These are phyloP conservation scores for Smutsia gigantea DNA, from an alignment of 2,797 vertebrate species.

Conservation along the genomic window DNA sequence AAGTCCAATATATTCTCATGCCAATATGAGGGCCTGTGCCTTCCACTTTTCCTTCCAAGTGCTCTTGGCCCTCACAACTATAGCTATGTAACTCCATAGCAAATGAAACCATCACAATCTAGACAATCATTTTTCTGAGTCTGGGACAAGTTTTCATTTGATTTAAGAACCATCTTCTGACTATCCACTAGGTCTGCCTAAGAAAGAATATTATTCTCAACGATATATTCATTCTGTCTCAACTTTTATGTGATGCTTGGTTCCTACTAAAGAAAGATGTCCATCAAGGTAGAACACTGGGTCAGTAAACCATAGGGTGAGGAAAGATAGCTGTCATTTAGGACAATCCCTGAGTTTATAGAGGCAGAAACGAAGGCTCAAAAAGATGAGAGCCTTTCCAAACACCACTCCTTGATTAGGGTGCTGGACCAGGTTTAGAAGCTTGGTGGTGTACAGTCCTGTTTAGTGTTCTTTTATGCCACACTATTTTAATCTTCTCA, in stretches of 20 bases:
- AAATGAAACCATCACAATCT: constrained; percentile 7
- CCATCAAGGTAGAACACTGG: not conserved
- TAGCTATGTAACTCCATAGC: not conserved
- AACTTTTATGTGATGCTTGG: not conserved
- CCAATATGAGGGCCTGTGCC: not conserved
- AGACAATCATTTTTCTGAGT: not conserved
- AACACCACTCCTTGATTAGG: not conserved
- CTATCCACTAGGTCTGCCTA: not conserved
- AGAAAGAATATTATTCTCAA: constrained; percentile 30
- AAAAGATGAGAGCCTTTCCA: constrained; percentile 1
- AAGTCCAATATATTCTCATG: constrained; percentile 38
- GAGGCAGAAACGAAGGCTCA: not conserved
- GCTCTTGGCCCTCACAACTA: not conserved
- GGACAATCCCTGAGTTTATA: not conserved
- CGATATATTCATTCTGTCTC: not conserved
- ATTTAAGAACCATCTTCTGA: constrained; percentile 26
- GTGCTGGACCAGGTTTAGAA: not conserved
- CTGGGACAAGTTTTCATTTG: constrained; percentile 24
- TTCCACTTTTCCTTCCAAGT: constrained; percentile 42
- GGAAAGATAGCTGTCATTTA: not conserved
- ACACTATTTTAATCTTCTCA: constrained; percentile 16
- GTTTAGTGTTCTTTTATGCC: not conserved
- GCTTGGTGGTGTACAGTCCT: not conserved
- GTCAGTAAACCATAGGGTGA: not conserved
- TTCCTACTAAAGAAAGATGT: not conserved